A percentile compares a stretch with the other conserved stretches of the same genome.
Conservation (phyloP, 2,888 invertebrate genomes). For the Chorisops tibialis region DNA sequence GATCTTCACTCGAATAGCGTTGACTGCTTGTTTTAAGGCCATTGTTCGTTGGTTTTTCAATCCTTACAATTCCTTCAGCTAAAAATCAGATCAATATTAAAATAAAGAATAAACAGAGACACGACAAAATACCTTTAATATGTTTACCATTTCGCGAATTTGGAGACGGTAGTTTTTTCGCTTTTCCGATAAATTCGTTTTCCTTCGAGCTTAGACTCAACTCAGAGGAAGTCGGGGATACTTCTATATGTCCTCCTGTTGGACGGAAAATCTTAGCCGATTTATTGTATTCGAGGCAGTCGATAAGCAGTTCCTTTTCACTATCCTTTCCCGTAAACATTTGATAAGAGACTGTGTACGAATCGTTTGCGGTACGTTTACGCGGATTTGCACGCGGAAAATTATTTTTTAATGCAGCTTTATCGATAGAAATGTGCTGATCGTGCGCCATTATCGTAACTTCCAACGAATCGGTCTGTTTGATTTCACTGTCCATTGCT, state of each 20-base stretch:
- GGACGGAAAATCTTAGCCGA: neutral
- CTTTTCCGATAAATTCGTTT: constrained; percentile 42
- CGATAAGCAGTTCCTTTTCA: constrained; percentile 33
- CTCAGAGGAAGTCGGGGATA: constrained; percentile 48
- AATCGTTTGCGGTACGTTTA: constrained; percentile 3
- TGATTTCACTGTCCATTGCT: neutral
- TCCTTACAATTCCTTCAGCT: constrained; percentile 14
- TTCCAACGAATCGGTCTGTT: neutral
- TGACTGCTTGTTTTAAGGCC: constrained; percentile 44
- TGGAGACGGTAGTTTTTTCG: neutral
- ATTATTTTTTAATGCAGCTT: too few relatives aligned
- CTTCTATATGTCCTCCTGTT: constrained; percentile 35
- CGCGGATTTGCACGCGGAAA: neutral
- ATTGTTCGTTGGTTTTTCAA: constrained; percentile 16
- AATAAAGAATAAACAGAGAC: neutral
- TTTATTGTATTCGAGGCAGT: constrained; percentile 35
- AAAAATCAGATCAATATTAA: neutral
- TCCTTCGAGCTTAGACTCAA: constrained; percentile 48
- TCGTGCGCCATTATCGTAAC: neutral
- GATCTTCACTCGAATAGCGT: constrained; percentile 66
- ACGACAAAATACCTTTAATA: constrained; percentile 9
- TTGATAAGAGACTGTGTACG: constrained; percentile 4
- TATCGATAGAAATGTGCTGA: neutral
- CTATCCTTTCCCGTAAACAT: constrained; percentile 5
- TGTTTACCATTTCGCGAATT: neutral